phyloP scores from a whole-genome alignment of 2,797 vertebrate genomes.

The Phaenicophaeus curvirostris region DNA sequence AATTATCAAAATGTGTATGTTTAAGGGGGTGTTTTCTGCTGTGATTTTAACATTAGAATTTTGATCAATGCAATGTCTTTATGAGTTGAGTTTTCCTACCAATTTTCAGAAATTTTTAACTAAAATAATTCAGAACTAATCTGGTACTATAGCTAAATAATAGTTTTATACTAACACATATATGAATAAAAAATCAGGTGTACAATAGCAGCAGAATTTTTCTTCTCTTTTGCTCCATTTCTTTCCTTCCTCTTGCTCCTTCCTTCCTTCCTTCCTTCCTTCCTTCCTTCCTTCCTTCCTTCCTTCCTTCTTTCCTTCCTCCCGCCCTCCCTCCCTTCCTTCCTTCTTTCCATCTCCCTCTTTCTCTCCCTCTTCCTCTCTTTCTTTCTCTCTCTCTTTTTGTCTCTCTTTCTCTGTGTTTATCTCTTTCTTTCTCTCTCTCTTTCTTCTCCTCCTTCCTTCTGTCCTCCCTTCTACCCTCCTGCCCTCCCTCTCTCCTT shows the following conservation, averaged over 20 bases:
- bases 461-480: neutral
- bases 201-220: neutral
- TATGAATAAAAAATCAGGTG: neutral
- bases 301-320: neutral
- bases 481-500: neutral
- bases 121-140: neutral
- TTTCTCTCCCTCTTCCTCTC: neutral
- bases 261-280: too few species aligned
- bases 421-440: neutral
- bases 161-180: neutral
- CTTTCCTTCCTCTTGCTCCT: neutral
- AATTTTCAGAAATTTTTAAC: neutral
- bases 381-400: neutral
- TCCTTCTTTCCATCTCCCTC: too few species aligned
- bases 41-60: neutral
- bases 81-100: neutral
- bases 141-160: neutral
- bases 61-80: neutral
- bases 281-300: neutral
- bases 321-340: neutral
- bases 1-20: neutral
- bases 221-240: neutral
- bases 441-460: neutral
- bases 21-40: neutral
- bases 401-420: neutral